phyloP scores from a whole-genome alignment of 2,888 invertebrate genomes.

The Crioceris asparagi region DNA sequence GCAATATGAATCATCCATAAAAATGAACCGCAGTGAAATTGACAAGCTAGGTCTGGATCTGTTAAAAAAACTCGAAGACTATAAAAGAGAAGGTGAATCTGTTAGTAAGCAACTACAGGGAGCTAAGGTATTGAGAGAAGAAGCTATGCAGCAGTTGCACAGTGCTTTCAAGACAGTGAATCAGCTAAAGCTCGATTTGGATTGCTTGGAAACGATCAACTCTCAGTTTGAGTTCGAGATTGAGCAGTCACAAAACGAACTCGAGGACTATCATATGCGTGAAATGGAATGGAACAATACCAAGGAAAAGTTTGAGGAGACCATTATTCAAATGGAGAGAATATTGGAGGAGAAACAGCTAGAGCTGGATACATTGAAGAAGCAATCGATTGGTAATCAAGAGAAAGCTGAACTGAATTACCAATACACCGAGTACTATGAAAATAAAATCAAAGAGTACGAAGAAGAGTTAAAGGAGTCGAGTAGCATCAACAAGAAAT shows the following conservation, averaged over 20 bases:
- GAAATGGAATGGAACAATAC: slow-evolving; percentile 20
- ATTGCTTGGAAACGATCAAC: slow-evolving; percentile 14
- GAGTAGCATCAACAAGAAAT: slow-evolving; percentile 27
- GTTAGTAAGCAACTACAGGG: slow-evolving; percentile 13
- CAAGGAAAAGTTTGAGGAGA: slow-evolving; percentile 18
- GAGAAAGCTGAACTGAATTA: slow-evolving; percentile 21
- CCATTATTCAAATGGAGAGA: slow-evolving; percentile 13
- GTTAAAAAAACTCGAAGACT: slow-evolving; percentile 24
- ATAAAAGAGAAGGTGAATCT: slow-evolving; percentile 16
- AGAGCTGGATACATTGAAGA: slow-evolving; percentile 16
- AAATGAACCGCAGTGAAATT: slow-evolving; percentile 27
- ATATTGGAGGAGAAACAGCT: slow-evolving; percentile 13
- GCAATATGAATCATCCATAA: slow-evolving; percentile 28
- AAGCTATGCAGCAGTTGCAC: slow-evolving; percentile 21
- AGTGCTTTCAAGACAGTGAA: slow-evolving; percentile 21
- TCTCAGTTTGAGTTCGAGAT: slow-evolving; percentile 17
- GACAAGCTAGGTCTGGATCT: slow-evolving; percentile 24
- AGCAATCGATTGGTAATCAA: slow-evolving; percentile 15
- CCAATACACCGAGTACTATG: slow-evolving; percentile 25
- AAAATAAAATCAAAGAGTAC: slow-evolving; percentile 22
- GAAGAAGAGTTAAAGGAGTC: slow-evolving; percentile 28
- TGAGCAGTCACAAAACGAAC: slow-evolving; percentile 20
- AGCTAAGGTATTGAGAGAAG: slow-evolving; percentile 19
- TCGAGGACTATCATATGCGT: slow-evolving; percentile 21
- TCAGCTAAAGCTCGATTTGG: slow-evolving; percentile 16